phyloP scores from a whole-genome alignment of 2,797 vertebrate genomes.

The Pygocentrus nattereri region DNA sequence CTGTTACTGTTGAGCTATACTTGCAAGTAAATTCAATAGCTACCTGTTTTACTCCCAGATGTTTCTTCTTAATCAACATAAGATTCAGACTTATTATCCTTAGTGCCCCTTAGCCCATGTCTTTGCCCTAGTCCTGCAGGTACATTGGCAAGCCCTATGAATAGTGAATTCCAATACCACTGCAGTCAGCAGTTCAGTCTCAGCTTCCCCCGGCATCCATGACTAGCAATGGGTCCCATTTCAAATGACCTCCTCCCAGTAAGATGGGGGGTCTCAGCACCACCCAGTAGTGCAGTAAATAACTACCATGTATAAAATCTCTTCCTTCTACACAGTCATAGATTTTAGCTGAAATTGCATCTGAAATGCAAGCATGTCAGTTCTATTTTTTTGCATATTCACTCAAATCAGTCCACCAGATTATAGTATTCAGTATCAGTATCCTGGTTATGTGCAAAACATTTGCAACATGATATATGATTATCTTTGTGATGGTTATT shows the following conservation, averaged over 20 bases:
- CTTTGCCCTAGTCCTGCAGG: slow-evolving; percentile 33
- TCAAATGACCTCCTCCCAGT: slow-evolving; percentile 65
- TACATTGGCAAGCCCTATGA: slow-evolving; percentile 68
- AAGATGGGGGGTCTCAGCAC: slow-evolving; percentile 38
- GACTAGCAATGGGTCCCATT: slow-evolving; percentile 73
- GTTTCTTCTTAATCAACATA: neutral
- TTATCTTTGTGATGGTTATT: neutral
- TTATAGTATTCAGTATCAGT: neutral
- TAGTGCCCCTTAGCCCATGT: slow-evolving; percentile 20
- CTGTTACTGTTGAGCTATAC: neutral
- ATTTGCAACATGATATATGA: neutral
- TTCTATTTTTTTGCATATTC: neutral
- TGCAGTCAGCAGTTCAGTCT: slow-evolving; percentile 78
- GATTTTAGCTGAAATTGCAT: neutral
- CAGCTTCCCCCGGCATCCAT: slow-evolving; percentile 61
- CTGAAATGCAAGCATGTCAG: neutral
- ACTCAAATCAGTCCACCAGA: neutral
- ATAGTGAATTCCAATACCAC: slow-evolving; percentile 72
- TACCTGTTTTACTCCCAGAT: slow-evolving; percentile 1
- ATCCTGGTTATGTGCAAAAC: neutral
- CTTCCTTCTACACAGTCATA: slow-evolving; percentile 7
- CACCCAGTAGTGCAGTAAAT: slow-evolving; percentile 40
- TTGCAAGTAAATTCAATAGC: neutral
- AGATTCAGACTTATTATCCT: slow-evolving; percentile 6
- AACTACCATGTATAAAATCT: slow-evolving; percentile 17